Evolutionary conservation across 2,888 invertebrate genomes (phyloP).

Genomic region (Drosophila anomalata): DNA sequence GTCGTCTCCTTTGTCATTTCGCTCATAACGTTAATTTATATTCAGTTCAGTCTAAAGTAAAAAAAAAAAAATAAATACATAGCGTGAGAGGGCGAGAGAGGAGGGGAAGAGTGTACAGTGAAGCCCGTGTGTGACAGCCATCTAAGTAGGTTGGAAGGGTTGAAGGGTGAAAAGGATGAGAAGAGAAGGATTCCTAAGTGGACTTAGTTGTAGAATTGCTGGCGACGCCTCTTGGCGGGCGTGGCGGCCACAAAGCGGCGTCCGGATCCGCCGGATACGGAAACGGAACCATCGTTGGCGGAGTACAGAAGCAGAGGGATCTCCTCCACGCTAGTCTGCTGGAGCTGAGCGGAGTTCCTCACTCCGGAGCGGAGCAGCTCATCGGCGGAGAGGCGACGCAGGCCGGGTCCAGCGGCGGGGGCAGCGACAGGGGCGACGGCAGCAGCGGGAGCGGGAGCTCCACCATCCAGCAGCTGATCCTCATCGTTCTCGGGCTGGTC

Average conservation of each 20-base stretch:
- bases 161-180: background rate
- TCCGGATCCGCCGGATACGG: constrained; percentile 29
- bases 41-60: constrained; percentile 73
- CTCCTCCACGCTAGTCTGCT: constrained; percentile 75
- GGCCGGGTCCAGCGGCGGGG: constrained; percentile 17
- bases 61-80: constrained; percentile 57
- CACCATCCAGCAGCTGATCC: constrained; percentile 68
- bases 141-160: constrained; percentile 28
- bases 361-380: constrained; percentile 63
- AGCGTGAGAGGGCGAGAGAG: constrained; percentile 34
- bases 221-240: constrained; percentile 64
- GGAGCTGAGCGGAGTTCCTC: constrained; percentile 53
- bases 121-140: constrained; percentile 52
- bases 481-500: constrained; percentile 75
- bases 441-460: constrained; percentile 12
- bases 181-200: background rate
- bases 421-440: constrained; percentile 2
- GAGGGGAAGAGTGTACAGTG: constrained; percentile 19
- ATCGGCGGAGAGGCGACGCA: constrained; percentile 66
- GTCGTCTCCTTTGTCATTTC: constrained; percentile 70
- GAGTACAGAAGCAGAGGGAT: constrained; percentile 79
- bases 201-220: constrained; percentile 47
- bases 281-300: constrained; percentile 61
- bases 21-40: constrained; percentile 78
- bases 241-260: constrained; percentile 73